Evolutionary conservation across 1,140 invertebrate genomes (phyloP).

Genomic region (Drosophila nikananu): DNA sequence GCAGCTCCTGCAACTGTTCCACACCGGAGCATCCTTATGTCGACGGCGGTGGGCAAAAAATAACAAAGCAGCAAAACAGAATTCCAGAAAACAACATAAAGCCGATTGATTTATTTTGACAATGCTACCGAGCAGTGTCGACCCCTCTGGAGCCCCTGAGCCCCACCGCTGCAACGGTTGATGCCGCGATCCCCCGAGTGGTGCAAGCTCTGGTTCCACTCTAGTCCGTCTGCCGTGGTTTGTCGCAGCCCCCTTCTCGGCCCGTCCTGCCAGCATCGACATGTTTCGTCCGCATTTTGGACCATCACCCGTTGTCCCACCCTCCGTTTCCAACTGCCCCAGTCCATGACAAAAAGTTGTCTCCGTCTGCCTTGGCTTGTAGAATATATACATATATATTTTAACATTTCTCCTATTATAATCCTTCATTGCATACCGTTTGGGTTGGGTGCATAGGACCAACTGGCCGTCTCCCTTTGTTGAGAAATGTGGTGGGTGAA

Average conservation of each 20-base stretch:
- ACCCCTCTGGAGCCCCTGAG: not conserved
- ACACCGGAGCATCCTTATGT: constrained; percentile 63
- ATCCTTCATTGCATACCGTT: constrained; percentile 77
- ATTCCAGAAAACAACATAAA: constrained; percentile 84
- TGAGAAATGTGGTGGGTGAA: not conserved
- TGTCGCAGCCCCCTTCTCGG: constrained; percentile 14
- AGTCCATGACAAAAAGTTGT: constrained; percentile 59
- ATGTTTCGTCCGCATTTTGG: constrained; percentile 74
- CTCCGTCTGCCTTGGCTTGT: constrained; percentile 68
- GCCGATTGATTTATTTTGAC: constrained; percentile 85
- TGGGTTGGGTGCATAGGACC: constrained; percentile 45
- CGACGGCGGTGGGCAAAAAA: constrained; percentile 59
- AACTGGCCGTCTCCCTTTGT: not conserved
- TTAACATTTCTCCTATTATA: constrained; percentile 84
- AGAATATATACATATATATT: constrained; percentile 73
- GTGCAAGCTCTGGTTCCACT: constrained; percentile 9
- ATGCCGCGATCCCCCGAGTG: constrained; percentile 39
- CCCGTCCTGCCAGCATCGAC: constrained; percentile 51
- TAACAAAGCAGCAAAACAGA: constrained; percentile 79
- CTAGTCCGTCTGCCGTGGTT: constrained; percentile 41
- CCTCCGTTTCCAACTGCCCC: not conserved
- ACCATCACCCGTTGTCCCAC: constrained; percentile 34
- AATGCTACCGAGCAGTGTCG: constrained; percentile 71
- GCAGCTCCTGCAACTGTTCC: constrained; percentile 37
- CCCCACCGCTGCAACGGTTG: constrained; percentile 12